Conservation (phyloP, 1,140 invertebrate genomes). For the Caenorhabditis remanei region DNA sequence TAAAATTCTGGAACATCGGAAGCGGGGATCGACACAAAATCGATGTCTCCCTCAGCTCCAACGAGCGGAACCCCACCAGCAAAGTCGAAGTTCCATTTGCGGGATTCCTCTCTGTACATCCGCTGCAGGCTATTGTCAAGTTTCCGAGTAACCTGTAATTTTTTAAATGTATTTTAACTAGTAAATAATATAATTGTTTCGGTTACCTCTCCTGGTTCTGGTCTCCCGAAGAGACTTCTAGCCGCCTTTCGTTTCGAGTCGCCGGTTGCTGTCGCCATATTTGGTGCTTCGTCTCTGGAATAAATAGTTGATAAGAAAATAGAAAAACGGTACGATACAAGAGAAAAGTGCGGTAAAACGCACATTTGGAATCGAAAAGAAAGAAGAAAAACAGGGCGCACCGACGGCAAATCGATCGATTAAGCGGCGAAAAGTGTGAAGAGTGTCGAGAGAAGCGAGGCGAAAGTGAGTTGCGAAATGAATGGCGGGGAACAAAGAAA, state of each 20-base stretch:
- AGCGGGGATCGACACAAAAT: conserved; percentile 14
- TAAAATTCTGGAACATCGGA: conserved; percentile 25
- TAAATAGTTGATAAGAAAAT: conserved; percentile 4
- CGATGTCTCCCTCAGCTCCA: conserved; percentile 1
- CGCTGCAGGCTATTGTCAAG: conserved; percentile 9
- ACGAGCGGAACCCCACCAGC: conserved; percentile 32
- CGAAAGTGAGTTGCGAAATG: conserved; percentile 37
- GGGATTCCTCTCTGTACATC: background rate
- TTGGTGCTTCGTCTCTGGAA: conserved; percentile 27
- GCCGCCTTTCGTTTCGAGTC: conserved; percentile 39
- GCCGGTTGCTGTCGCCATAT: conserved; percentile 12
- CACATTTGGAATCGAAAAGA: conserved; percentile 4
- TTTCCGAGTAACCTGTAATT: background rate
- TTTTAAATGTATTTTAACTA: background rate
- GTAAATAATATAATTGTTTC: no score
- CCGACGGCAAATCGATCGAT: conserved; percentile 49
- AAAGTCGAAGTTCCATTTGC: conserved; percentile 32
- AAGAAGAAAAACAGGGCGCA: conserved; percentile 23
- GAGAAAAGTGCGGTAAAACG: conserved; percentile 45
- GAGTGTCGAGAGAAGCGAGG: conserved; percentile 37
- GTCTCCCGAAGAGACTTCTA: conserved; percentile 47
- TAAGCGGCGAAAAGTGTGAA: conserved; percentile 27
- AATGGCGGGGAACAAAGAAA: background rate
- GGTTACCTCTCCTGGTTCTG: conserved; percentile 20
- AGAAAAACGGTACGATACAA: background rate